Percentiles rank a stretch among this genome's conserved stretches.
phyloP scores from a whole-genome alignment of 1,140 invertebrate genomes.

The Laupala kohalensis region DNA sequence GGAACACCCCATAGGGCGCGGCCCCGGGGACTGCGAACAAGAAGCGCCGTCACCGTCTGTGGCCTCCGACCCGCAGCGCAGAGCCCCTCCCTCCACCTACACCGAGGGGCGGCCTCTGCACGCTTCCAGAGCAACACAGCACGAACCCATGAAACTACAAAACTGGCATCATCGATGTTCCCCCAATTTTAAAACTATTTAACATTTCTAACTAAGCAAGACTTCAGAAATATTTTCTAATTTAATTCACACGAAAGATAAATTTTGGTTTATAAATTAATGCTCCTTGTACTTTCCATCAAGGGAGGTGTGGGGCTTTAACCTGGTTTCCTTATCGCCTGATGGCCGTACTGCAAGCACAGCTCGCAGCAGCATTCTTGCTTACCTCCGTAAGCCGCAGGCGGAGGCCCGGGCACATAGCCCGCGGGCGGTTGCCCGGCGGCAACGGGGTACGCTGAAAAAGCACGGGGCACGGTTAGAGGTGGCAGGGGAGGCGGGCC shows the following conservation, averaged over 20 bases:
- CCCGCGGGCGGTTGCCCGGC: slow-evolving; percentile 34
- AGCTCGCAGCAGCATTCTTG: not conserved
- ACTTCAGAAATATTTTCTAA: no score
- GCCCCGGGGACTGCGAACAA: slow-evolving; percentile 39
- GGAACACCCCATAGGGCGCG: slow-evolving; percentile 47
- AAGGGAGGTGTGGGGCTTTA: not conserved
- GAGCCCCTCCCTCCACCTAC: not conserved
- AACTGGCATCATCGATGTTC: no score
- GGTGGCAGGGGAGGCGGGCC: not conserved
- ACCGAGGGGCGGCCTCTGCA: no score
- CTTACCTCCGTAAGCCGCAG: slow-evolving; percentile 35
- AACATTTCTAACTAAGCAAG: no score
- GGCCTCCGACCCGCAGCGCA: no score
- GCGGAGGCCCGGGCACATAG: slow-evolving; percentile 35
- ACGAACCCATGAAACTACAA: no score
- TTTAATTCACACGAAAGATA: no score
- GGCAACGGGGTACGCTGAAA: slow-evolving; percentile 38
- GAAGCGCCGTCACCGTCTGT: not conserved
- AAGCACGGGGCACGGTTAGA: not conserved
- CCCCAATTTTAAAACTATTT: no score
- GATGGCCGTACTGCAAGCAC: not conserved
- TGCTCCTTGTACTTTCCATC: no score
- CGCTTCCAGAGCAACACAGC: no score
- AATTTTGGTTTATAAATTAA: no score
- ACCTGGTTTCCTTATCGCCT: not conserved